Percentiles rank a stretch among this genome's conserved stretches.
phyloP scores from a whole-genome alignment of 2,797 vertebrate genomes.

The Coreius guichenoti region DNA sequence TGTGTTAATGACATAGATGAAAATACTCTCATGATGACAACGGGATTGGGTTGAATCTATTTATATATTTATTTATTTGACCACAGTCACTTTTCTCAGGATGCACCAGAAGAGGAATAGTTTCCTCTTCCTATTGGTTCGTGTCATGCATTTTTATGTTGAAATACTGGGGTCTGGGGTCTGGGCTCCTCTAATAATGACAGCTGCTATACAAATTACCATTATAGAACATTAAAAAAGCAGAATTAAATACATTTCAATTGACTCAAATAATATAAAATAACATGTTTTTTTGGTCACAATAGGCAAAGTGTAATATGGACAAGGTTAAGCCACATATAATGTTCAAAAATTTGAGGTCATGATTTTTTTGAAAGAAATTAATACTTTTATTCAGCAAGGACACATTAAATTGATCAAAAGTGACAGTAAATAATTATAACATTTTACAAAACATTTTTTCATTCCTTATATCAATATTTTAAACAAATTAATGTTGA shows the following conservation, averaged over 20 bases:
- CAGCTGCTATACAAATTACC: neutral
- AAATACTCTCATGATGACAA: slow-evolving; percentile 23
- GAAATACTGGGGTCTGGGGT: neutral
- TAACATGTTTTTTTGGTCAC: neutral
- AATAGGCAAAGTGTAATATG: neutral
- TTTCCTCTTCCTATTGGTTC: neutral
- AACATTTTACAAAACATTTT: too few relatives aligned
- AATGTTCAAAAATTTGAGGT: too few relatives aligned
- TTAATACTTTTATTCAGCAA: neutral
- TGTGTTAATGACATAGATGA: slow-evolving; percentile 25
- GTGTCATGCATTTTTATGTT: neutral
- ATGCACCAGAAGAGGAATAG: neutral
- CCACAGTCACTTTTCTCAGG: neutral
- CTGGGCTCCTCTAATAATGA: neutral
- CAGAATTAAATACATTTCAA: neutral
- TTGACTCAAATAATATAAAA: too few relatives aligned
- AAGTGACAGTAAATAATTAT: too few relatives aligned
- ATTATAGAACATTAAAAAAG: neutral
- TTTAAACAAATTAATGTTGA: too few relatives aligned
- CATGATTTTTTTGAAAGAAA: too few relatives aligned
- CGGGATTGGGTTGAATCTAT: neutral
- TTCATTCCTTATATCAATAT: too few relatives aligned
- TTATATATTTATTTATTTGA: neutral
- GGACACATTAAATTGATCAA: neutral
- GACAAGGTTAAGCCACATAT: neutral